These are phyloP conservation scores for Rhyzopertha dominica DNA, from an alignment of 1,140 invertebrate genomes.

Conservation along the genomic window DNA sequence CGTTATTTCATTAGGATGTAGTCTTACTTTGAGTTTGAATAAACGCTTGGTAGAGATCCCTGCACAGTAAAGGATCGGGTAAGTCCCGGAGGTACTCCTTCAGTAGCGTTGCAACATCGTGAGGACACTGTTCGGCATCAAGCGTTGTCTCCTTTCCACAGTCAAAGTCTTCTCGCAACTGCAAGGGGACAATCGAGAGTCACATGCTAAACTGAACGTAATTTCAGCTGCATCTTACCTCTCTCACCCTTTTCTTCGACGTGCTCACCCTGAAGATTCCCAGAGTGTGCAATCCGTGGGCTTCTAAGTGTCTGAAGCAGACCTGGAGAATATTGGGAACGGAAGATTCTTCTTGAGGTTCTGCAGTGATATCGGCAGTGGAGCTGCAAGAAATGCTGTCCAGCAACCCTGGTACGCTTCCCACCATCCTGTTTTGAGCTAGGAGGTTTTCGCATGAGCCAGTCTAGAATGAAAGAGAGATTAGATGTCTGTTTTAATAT, in stretches of 20 bases:
- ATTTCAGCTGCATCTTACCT: slow-evolving; percentile 60
- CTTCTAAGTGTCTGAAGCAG: slow-evolving; percentile 76
- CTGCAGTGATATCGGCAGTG: slow-evolving; percentile 37
- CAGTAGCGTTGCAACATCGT: slow-evolving; percentile 87
- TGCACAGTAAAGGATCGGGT: slow-evolving; percentile 85
- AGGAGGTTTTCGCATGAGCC: slow-evolving; percentile 66
- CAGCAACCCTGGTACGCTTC: slow-evolving; percentile 54
- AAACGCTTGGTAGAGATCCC: slow-evolving; percentile 83
- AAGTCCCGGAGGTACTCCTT: slow-evolving; percentile 92
- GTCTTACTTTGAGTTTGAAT: slow-evolving; percentile 84
- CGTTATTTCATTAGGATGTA: slow-evolving; percentile 9
- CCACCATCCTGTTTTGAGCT: slow-evolving; percentile 53
- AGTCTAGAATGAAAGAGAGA: slow-evolving; percentile 50
- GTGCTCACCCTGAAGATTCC: slow-evolving; percentile 87
- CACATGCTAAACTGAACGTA: background rate
- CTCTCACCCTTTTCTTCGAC: slow-evolving; percentile 84
- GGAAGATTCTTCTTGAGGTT: slow-evolving; percentile 42
- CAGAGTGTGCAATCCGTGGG: slow-evolving; percentile 72
- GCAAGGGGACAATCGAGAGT: slow-evolving; percentile 35
- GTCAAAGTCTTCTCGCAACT: slow-evolving; percentile 90
- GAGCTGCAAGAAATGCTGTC: slow-evolving; percentile 45
- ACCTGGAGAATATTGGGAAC: slow-evolving; percentile 70
- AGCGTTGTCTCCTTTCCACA: slow-evolving; percentile 71
- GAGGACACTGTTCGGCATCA: slow-evolving; percentile 76
- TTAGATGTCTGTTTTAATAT: no score